Evolutionary conservation across 2,113 vertebrate species (phyloP).

Genomic region (Scartelaos histophorus): DNA sequence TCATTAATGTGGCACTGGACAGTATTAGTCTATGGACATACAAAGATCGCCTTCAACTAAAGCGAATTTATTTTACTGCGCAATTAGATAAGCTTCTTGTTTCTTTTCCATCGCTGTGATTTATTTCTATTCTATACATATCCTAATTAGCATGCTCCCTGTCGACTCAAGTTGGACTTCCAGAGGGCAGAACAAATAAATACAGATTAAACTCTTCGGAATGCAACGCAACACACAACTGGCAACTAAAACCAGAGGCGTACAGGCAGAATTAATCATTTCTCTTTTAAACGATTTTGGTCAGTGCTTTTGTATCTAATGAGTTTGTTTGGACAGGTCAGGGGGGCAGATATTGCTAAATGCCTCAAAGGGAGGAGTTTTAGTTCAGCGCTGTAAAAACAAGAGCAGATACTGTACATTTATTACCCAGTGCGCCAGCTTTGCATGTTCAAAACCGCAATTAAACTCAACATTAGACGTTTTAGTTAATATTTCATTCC

Average conservation of each 20-base stretch:
- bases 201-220: conserved; percentile 13
- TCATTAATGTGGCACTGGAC: not conserved
- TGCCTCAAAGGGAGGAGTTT: not conserved
- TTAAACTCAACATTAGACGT: not conserved
- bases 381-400: not conserved
- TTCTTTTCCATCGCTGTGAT: not conserved
- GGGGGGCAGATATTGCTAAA: not conserved
- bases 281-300: not conserved
- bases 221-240: not conserved
- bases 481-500: not conserved
- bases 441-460: not conserved
- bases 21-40: not conserved
- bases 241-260: not conserved
- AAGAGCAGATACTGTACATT: too few species aligned
- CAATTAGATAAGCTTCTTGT: not conserved
- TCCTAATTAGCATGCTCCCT: not conserved
- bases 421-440: not conserved
- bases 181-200: conserved; percentile 9
- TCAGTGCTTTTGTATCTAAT: not conserved
- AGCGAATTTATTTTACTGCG: not conserved
- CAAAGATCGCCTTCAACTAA: not conserved
- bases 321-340: not conserved
- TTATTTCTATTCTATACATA: not conserved
- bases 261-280: not conserved
- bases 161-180: not conserved